Base-by-base conservation (phyloP, 2,113 vertebrate species). In the Rana temporaria region DNA sequence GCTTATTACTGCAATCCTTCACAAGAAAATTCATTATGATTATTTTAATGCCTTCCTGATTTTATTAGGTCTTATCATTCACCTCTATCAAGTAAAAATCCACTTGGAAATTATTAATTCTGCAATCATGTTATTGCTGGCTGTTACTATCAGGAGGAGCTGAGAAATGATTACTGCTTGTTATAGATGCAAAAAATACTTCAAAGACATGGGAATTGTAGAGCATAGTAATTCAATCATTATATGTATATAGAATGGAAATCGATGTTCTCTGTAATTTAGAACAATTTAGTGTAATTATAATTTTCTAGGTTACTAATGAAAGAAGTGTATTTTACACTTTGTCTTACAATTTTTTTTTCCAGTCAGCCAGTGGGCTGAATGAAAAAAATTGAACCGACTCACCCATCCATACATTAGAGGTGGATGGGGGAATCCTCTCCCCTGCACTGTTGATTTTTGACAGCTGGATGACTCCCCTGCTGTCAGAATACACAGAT, bases 101-200 rank as follows among this genome's bases (percentile, higher is more conserved):
- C 24, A 12, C 30, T 20, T 18, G 20, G 34, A 42, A 6, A 75
- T 38, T 30, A 74, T 16, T 60, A 75, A 75, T 75, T 56, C 56
- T 60, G 26, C 72, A 75, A 75, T 75, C 26, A 75, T 19, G 60
- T 74, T 42, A 30, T 17, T 59, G 24, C 52, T 55, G 71, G 16
- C 52, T 56, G 70, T 32, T 15, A 20, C 55, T 74, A 38, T 42
- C 56, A 62, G 32, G 72, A 60, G 57, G 56, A 62, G 19, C 56
- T 22, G 9, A 42, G 56, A 42, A 16, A 62, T 62, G 30, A 75
- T 75, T 75, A 42, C 72, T 42, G 22, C 72, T 62, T 57, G 60
- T 75, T 62, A 42, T 16, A 42, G 57, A 20, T 14, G 14, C 56
- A 60, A 24, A 74, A 38, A 11, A 59, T 74, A 16, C n/a, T 57